Conservation (phyloP, 2,797 vertebrate genomes). For the Schizothorax lantsangensis region DNA sequence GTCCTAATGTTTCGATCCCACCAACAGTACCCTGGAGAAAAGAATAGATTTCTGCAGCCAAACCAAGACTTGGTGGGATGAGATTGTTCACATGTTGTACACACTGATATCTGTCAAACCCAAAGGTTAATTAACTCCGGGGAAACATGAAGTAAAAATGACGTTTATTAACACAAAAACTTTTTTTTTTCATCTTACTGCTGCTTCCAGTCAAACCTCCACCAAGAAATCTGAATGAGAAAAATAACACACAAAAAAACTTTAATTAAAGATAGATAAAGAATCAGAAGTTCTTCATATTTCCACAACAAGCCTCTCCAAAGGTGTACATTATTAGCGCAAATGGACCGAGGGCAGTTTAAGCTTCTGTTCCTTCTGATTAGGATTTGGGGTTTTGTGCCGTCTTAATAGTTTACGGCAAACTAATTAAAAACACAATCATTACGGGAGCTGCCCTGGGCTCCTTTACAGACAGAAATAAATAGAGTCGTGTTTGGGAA, state of each 20-base stretch:
- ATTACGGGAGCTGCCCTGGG: constrained; percentile 48
- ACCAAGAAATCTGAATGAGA: constrained; percentile 7
- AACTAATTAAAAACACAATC: constrained; percentile 56
- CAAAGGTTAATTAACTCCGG: constrained; percentile 50
- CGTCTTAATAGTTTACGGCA: constrained; percentile 57
- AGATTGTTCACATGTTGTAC: constrained; percentile 24
- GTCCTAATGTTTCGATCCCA: constrained; percentile 28
- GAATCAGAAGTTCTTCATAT: constrained; percentile 46
- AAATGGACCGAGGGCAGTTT: constrained; percentile 40
- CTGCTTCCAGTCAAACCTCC: constrained; percentile 20
- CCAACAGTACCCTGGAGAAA: constrained; percentile 18
- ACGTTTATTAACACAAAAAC: constrained; percentile 7
- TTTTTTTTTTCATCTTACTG: not conserved
- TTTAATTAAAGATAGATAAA: constrained; percentile 58
- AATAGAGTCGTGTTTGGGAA: constrained; percentile 42
- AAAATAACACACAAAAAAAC: not conserved
- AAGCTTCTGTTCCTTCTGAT: constrained; percentile 44
- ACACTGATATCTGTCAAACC: constrained; percentile 43
- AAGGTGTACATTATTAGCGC: constrained; percentile 41
- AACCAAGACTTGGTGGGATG: constrained; percentile 12
- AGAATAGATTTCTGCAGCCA: constrained; percentile 26
- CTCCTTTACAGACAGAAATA: constrained; percentile 41
- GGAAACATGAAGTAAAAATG: constrained; percentile 9
- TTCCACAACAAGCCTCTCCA: constrained; percentile 47
- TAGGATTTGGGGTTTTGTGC: constrained; percentile 48